Evolutionary conservation across 2,113 vertebrate species (phyloP).

Genomic region (Melanerpes aurifrons): DNA sequence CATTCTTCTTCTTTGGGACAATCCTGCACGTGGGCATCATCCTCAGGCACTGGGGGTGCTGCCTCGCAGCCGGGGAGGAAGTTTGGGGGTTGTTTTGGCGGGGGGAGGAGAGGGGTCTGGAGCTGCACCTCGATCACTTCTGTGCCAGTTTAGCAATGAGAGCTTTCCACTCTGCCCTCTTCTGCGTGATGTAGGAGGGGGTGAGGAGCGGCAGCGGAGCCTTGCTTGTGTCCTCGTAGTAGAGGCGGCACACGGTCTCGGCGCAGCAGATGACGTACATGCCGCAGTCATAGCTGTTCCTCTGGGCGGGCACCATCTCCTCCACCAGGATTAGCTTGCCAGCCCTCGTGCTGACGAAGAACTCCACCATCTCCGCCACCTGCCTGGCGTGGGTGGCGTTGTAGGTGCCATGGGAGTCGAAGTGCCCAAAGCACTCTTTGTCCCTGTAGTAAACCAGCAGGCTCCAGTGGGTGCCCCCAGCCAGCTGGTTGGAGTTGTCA

Average conservation of each 20-base stretch:
- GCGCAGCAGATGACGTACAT: conserved; percentile 97
- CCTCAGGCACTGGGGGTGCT: conserved; percentile 51
- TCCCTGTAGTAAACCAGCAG: conserved; percentile 88
- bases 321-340: conserved; percentile 82
- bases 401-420: conserved; percentile 90
- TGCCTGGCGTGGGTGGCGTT: conserved; percentile 88
- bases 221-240: conserved; percentile 69
- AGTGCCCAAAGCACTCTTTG: conserved; percentile 87
- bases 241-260: conserved; percentile 86
- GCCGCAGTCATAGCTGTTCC: conserved; percentile 98
- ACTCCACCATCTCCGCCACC: conserved; percentile 86
- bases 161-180: conserved; percentile 88
- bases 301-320: conserved; percentile 89
- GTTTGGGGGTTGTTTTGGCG: background rate
- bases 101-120: background rate
- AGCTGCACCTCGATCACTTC: conserved; percentile 69
- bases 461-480: conserved; percentile 97
- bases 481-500: conserved; percentile 89
- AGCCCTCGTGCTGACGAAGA: conserved; percentile 78
- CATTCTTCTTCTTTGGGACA: conserved; percentile 47
- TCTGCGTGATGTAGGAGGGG: conserved; percentile 88
- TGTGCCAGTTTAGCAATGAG: conserved; percentile 85
- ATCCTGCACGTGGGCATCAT: conserved; percentile 23
- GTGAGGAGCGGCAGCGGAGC: conserved; percentile 84
- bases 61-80: background rate